Conservation (phyloP, 2,888 invertebrate genomes). For the Odontomyia ornata region DNA sequence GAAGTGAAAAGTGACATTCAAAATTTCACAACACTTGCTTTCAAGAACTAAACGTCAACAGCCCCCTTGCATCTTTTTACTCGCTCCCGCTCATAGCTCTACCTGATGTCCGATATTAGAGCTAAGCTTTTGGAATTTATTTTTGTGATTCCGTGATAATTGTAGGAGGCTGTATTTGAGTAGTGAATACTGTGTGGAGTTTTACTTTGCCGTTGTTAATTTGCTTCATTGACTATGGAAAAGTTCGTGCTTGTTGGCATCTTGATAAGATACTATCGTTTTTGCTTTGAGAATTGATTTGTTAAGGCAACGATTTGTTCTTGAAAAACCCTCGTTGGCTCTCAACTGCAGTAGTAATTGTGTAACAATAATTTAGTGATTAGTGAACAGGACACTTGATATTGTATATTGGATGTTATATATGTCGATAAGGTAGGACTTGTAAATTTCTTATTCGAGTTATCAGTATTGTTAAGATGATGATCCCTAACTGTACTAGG, state of each 20-base stretch:
- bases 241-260: no score
- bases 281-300: no score
- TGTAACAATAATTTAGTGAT: not conserved
- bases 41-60: not conserved
- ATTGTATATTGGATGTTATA: no score
- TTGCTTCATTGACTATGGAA: not conserved
- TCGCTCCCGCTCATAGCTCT: constrained; percentile 2
- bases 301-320: no score
- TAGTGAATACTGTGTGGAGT: not conserved
- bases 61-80: not conserved
- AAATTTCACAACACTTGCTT: not conserved
- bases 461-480: no score
- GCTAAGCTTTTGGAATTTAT: not conserved
- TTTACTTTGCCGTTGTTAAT: not conserved
- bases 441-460: no score
- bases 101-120: constrained; percentile 9
- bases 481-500: no score
- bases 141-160: constrained; percentile 1
- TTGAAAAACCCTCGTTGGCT: no score
- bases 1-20: constrained; percentile 5
- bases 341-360: not conserved
- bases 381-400: not conserved
- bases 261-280: no score
- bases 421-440: no score
- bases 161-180: constrained; percentile 8